Percentiles rank a stretch among this genome's conserved stretches.
Evolutionary conservation across 1,140 invertebrate species (phyloP).

Genomic region (Polyergus mexicanus): DNA sequence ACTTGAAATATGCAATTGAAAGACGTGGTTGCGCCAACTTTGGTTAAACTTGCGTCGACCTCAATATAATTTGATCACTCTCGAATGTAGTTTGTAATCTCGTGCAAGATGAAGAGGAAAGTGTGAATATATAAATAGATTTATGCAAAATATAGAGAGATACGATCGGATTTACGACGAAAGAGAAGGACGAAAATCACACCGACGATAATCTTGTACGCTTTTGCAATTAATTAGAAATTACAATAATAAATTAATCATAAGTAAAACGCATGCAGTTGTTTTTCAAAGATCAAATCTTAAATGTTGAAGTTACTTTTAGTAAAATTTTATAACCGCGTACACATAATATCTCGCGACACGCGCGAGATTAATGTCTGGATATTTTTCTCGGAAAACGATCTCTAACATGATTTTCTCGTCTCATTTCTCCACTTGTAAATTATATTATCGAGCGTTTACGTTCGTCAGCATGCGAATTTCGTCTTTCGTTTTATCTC

Average conservation of each 20-base stretch:
- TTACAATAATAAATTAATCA: not conserved
- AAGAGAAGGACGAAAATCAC: not conserved
- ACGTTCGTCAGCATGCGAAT: slow-evolving; percentile 13
- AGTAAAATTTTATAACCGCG: not conserved
- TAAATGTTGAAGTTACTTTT: not conserved
- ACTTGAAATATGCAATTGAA: slow-evolving; percentile 56
- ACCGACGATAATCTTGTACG: not conserved
- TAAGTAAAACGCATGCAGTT: not conserved
- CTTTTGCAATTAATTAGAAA: not conserved
- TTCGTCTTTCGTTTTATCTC: slow-evolving; percentile 16
- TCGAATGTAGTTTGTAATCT: slow-evolving; percentile 39
- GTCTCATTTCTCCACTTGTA: not conserved
- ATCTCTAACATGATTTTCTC: slow-evolving; percentile 10
- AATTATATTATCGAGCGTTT: not conserved
- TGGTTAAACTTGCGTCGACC: slow-evolving; percentile 41
- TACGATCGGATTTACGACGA: not conserved
- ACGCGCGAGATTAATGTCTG: not conserved
- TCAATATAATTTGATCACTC: slow-evolving; percentile 36
- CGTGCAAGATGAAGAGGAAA: not conserved
- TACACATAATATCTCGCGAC: not conserved
- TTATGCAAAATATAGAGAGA: not conserved
- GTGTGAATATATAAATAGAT: not conserved
- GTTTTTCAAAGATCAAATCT: slow-evolving; percentile 13
- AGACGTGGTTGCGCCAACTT: slow-evolving; percentile 40
- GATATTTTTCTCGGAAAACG: not conserved